phyloP scores from a whole-genome alignment of 2,888 invertebrate genomes.

The Julus scandinavius region DNA sequence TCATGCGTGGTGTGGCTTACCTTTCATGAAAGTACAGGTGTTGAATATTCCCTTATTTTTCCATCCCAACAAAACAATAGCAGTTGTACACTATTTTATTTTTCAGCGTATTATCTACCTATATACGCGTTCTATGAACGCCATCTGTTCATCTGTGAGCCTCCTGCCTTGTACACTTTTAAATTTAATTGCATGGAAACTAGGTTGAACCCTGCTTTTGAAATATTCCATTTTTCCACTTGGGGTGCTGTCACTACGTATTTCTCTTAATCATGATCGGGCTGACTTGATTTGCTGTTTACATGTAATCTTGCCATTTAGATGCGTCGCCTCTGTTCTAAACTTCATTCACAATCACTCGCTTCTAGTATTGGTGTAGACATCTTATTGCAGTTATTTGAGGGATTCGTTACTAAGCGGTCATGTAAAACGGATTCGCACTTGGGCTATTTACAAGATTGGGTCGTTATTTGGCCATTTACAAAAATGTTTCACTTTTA shows the following conservation, averaged over 20 bases:
- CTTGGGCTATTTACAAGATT: too few relatives aligned
- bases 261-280: conserved; percentile 20
- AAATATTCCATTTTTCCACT: conserved; percentile 47
- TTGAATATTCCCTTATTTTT: conserved; percentile 12
- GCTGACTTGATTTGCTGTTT: conserved; percentile 16
- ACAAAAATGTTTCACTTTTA: too few relatives aligned
- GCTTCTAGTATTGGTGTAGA: neutral
- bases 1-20: neutral
- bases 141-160: conserved; percentile 18
- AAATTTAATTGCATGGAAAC: conserved; percentile 48
- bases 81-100: conserved; percentile 28
- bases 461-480: neutral
- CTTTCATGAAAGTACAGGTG: conserved; percentile 5
- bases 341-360: neutral
- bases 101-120: conserved; percentile 4
- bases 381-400: neutral
- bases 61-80: conserved; percentile 28
- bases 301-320: neutral
- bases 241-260: conserved; percentile 24
- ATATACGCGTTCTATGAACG: neutral
- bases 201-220: conserved; percentile 47
- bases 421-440: neutral
- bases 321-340: conserved; percentile 8
- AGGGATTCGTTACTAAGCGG: neutral
- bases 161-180: conserved; percentile 47